These are phyloP conservation scores for Dinoponera quadriceps DNA, from an alignment of 1,140 invertebrate species.

Conservation along the genomic window DNA sequence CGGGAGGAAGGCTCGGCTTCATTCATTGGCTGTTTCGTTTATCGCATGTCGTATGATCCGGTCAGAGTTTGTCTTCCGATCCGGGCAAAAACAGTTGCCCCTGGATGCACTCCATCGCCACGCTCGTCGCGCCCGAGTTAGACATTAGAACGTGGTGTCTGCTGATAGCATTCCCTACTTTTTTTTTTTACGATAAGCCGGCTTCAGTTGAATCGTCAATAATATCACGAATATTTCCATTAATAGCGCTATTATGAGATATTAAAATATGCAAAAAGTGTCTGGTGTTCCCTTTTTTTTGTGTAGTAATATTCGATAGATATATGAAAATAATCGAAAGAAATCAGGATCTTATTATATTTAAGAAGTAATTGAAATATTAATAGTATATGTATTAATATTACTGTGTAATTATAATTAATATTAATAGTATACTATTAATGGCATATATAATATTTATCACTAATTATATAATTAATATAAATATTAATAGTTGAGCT, in stretches of 20 bases:
- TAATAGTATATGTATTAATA: no score
- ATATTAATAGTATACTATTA: no score
- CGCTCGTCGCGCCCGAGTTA: constrained; percentile 10
- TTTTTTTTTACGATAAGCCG: constrained; percentile 30
- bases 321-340: constrained; percentile 4
- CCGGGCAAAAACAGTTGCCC: constrained; percentile 17
- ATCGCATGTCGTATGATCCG: constrained; percentile 69
- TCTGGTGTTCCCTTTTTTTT: neutral
- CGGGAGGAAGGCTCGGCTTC: neutral
- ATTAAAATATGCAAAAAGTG: constrained; percentile 8
- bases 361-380: neutral
- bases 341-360: neutral
- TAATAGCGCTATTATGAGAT: constrained; percentile 2
- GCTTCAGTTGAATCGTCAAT: constrained; percentile 24
- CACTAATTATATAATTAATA: no score
- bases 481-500: neutral
- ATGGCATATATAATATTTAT: no score
- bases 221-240: constrained; percentile 10
- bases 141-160: constrained; percentile 52
- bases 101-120: neutral
- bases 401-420: constrained; percentile 5
- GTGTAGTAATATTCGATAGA: neutral
- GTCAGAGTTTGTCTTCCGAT: constrained; percentile 63
- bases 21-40: constrained; percentile 57
- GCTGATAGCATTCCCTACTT: constrained; percentile 19